Conservation (phyloP, 1,140 invertebrate genomes). For the Laodelphax striatellus region DNA sequence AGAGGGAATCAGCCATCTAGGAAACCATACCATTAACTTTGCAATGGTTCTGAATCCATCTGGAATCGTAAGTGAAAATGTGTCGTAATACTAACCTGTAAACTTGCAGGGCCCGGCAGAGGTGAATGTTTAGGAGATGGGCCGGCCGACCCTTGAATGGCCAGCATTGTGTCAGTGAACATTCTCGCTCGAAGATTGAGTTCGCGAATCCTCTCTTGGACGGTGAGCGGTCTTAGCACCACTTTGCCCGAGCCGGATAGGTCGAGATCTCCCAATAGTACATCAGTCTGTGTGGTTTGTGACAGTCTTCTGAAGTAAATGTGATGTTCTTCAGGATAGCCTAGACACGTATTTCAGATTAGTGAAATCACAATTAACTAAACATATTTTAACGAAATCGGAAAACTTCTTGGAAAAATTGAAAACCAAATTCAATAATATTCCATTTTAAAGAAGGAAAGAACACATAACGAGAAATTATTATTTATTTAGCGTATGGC, state of each 20-base stretch:
- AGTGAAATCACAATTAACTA: constrained; percentile 14
- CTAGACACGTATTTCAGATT: no score
- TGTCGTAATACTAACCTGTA: constrained; percentile 28
- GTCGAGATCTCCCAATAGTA: constrained; percentile 35
- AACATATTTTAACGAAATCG: no score
- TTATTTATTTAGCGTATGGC: no score
- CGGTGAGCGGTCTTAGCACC: constrained; percentile 34
- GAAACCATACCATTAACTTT: no score
- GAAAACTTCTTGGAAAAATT: neutral
- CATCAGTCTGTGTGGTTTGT: constrained; percentile 41
- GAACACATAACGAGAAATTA: no score
- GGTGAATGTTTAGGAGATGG: constrained; percentile 26
- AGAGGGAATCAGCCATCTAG: no score
- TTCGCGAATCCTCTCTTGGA: constrained; percentile 39
- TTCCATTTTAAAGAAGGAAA: no score
- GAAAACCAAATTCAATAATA: constrained; percentile 4
- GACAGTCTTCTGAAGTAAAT: constrained; percentile 36
- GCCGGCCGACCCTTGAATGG: constrained; percentile 31
- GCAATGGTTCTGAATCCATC: no score
- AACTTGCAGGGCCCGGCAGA: constrained; percentile 31
- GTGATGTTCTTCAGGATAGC: constrained; percentile 30
- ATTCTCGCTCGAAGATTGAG: constrained; percentile 39
- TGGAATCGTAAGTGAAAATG: no score
- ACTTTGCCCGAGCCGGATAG: constrained; percentile 29
- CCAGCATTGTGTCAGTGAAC: constrained; percentile 39